Conservation (phyloP, 2,113 vertebrate genomes). For the Myrmecophaga tridactyla region DNA sequence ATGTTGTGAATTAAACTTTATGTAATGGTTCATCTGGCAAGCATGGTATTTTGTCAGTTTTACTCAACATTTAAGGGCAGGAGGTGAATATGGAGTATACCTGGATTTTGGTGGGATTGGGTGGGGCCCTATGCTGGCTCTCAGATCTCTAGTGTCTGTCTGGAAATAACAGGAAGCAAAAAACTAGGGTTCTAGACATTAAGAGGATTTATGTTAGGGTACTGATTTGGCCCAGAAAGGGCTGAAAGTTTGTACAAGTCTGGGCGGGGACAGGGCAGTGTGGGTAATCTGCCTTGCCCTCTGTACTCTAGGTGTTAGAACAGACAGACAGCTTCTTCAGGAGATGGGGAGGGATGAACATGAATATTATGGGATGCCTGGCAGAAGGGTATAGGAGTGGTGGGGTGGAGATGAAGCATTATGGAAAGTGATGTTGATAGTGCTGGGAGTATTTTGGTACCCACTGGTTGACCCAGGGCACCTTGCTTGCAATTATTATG, state of each 20-base stretch:
- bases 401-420: constrained; percentile 47
- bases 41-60: constrained; percentile 12
- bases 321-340: constrained; percentile 82
- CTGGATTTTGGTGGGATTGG: constrained; percentile 39
- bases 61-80: constrained; percentile 9
- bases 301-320: constrained; percentile 80
- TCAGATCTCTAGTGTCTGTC: neutral
- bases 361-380: constrained; percentile 74
- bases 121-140: neutral
- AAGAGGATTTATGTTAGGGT: neutral
- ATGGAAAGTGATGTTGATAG: constrained; percentile 77
- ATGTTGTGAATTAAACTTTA: constrained; percentile 29
- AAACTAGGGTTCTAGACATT: neutral
- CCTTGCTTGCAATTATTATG: constrained; percentile 77
- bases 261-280: neutral
- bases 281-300: constrained; percentile 32
- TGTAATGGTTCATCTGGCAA: constrained; percentile 8
- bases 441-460: constrained; percentile 85
- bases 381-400: neutral
- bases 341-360: constrained; percentile 75
- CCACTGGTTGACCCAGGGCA: constrained; percentile 82
- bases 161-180: constrained; percentile 10
- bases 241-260: constrained; percentile 25
- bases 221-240: constrained; percentile 43
- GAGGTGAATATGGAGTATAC: constrained; percentile 18